Evolutionary conservation across 2,888 invertebrate species (phyloP).

Genomic region (Bellardia bayeri): DNA sequence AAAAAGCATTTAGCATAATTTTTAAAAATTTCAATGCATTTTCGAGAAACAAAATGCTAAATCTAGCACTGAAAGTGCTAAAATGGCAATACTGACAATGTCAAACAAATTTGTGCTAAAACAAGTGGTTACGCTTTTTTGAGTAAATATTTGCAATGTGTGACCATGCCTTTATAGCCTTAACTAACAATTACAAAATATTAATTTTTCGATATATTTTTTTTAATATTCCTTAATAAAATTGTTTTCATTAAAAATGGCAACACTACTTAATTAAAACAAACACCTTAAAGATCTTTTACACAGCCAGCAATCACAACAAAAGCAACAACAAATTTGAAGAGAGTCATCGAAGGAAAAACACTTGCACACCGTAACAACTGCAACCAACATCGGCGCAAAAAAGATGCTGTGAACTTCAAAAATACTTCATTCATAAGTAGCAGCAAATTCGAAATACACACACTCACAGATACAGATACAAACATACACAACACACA

Average conservation of each 20-base stretch:
- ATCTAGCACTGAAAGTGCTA: no score
- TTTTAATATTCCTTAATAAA: no score
- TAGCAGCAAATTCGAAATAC: conserved; percentile 42
- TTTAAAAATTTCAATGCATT: no score
- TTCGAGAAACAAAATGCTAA: no score
- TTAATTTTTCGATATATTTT: no score
- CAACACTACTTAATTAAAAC: conserved; percentile 67
- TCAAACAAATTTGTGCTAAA: no score
- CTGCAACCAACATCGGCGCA: conserved; percentile 24
- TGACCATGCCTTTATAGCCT: no score
- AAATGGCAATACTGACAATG: no score
- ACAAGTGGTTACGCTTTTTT: no score
- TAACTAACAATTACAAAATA: no score
- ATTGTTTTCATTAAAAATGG: background rate
- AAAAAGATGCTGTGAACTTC: conserved; percentile 72
- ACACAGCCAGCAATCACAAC: conserved; percentile 23
- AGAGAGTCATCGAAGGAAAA: conserved; percentile 42
- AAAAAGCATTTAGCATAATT: no score
- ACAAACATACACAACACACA: background rate
- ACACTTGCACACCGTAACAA: conserved; percentile 48
- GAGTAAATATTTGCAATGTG: no score
- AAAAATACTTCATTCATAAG: conserved; percentile 72
- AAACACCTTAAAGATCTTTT: conserved; percentile 63
- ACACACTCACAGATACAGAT: conserved; percentile 51
- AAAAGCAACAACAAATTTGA: conserved; percentile 42